Evolutionary conservation across 2,113 vertebrate species (phyloP).

Genomic region (Callopanchax toddi): DNA sequence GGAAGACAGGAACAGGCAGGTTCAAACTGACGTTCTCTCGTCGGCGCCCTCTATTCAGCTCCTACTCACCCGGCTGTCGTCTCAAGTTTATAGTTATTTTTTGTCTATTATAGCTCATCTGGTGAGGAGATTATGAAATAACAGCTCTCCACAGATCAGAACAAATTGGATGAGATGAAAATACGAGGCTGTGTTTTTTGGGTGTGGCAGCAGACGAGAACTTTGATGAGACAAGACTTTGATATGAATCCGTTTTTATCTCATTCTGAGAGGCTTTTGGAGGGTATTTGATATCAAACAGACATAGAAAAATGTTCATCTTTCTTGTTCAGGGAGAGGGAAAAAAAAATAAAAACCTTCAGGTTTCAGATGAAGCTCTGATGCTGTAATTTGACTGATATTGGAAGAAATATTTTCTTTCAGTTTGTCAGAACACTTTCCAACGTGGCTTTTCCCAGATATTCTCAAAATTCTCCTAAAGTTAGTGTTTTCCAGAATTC

Average conservation of each 20-base stretch:
- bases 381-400: conserved; percentile 33
- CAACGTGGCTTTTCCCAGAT: neutral
- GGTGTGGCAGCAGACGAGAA: conserved; percentile 13
- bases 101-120: conserved; percentile 12
- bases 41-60: conserved; percentile 55
- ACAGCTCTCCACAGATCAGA: neutral
- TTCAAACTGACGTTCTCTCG: conserved; percentile 40
- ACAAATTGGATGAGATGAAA: neutral
- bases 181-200: conserved; percentile 6
- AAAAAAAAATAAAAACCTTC: conserved; percentile 24
- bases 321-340: conserved; percentile 3
- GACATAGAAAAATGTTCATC: conserved; percentile 16
- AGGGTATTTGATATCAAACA: conserved; percentile 41
- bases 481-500: neutral
- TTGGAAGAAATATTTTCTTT: conserved; percentile 6
- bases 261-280: conserved; percentile 13
- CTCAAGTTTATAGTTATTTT: conserved; percentile 14
- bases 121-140: conserved; percentile 27
- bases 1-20: conserved; percentile 46
- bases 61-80: conserved; percentile 38
- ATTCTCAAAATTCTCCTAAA: neutral
- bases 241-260: conserved; percentile 29
- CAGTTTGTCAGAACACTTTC: conserved; percentile 19
- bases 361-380: conserved; percentile 13
- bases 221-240: conserved; percentile 49